Base-by-base conservation (phyloP, 1,140 invertebrate species). In the Goniozus legneri region DNA sequence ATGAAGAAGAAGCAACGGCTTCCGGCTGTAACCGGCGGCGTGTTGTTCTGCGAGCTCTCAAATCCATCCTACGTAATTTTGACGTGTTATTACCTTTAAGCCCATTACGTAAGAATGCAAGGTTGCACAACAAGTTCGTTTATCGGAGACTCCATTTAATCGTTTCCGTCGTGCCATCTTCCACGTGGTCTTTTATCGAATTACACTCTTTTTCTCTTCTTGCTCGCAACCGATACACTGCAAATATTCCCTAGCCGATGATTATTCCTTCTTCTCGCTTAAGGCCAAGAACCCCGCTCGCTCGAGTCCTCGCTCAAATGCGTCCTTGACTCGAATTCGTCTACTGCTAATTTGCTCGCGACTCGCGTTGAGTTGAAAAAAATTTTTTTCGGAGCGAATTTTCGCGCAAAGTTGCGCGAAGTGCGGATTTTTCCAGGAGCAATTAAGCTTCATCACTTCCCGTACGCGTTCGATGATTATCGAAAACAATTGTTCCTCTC, bases 41-140 rank as follows among this genome's bases (percentile, higher is more conserved):
- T 13, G n/a, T n/a, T n/a, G n/a, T n/a, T n/a, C n/a, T 7, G 8
- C 30, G 13, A 24, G 32, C 3, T 15, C 13, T 7, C n/a, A 31
- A 18, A 13, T 21, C 40, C 10, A 33, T 22, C 19, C 20, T 12
- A 3, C 2, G 7, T 20, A 40, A 50, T 50, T 54, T 50, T 32
- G 18, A 19, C n/a, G 22, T 21, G 24, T 55, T 50, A 46, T 50
- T 50, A 52, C 32, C 36, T 27, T 16, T 30, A n/a, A n/a, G n/a
- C n/a, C 31, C 27, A 59, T 64, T 64, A 61, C 47, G 44, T 55
- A 61, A 64, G 46, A 51, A 57, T 55, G 40, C 34, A 33, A 36
- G 20, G 56, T 65, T 65, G 50, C 45, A 61, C 60, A 64, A 64
- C 58, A 62, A 58, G 55, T 58, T 56, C 51, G 48, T 60, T 61